Percentiles rank a stretch among this genome's conserved stretches.
Conservation (phyloP, 2,113 vertebrate species). For the Gila orcuttii region DNA sequence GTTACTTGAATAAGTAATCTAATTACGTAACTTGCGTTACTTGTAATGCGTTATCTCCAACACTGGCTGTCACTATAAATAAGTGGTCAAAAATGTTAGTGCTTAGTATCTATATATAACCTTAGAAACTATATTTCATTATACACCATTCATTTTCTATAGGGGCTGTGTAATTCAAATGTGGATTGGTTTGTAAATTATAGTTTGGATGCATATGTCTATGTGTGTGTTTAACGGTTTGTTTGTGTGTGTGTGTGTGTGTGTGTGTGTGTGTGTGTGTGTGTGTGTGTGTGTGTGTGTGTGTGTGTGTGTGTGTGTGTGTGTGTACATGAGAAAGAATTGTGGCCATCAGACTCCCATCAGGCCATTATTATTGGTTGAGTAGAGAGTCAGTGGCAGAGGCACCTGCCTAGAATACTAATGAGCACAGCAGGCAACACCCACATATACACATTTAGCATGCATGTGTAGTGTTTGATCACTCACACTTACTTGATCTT, state of each 20-base stretch:
- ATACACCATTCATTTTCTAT: neutral
- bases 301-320: constrained; percentile 13
- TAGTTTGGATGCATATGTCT: constrained; percentile 52
- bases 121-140: neutral
- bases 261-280: constrained; percentile 26
- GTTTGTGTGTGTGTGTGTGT: constrained; percentile 40
- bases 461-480: constrained; percentile 22
- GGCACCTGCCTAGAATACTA: constrained; percentile 79
- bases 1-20: no score
- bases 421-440: constrained; percentile 68
- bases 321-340: constrained; percentile 59
- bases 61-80: neutral
- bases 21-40: no score
- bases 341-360: constrained; percentile 80
- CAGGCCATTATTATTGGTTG: constrained; percentile 80
- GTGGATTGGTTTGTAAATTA: constrained; percentile 37
- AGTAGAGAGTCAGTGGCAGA: constrained; percentile 72
- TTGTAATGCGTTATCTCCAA: no score
- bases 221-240: neutral
- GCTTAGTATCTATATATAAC: neutral
- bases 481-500: constrained; percentile 4
- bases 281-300: constrained; percentile 12
- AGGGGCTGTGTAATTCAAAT: neutral
- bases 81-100: neutral
- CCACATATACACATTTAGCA: constrained; percentile 19